phyloP scores from a whole-genome alignment of 2,113 vertebrate genomes.

The Pogonocichla stellata region DNA sequence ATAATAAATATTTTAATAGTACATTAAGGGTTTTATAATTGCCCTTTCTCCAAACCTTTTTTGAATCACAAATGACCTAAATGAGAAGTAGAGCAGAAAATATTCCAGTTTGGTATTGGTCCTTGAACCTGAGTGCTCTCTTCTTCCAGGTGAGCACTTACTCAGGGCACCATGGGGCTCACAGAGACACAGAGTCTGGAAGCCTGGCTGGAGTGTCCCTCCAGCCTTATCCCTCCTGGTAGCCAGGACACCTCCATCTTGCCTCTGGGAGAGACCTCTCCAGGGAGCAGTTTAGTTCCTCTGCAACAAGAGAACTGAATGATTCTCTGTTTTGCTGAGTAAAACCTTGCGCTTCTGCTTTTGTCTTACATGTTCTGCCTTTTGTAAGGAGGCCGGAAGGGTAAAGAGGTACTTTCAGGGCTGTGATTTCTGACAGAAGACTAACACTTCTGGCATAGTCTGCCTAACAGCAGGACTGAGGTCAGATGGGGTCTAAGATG shows the following conservation, averaged over 20 bases:
- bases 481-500: neutral
- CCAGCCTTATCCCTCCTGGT: neutral
- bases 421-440: neutral
- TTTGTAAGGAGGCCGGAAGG: neutral
- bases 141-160: constrained; percentile 9
- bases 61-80: constrained; percentile 46
- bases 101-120: neutral
- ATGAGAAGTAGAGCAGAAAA: constrained; percentile 64
- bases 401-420: neutral
- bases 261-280: neutral
- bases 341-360: neutral
- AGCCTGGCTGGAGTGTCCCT: neutral
- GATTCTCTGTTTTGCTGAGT: neutral
- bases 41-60: constrained; percentile 19
- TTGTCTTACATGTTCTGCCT: neutral
- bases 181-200: fast-evolving
- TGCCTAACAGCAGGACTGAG: neutral
- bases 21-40: constrained; percentile 47
- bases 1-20: constrained; percentile 37
- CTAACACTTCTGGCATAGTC: neutral
- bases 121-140: neutral
- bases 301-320: neutral
- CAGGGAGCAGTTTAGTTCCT: neutral
- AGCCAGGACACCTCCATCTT: neutral
- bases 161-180: neutral